Percentiles rank a stretch among this genome's conserved stretches.
These are phyloP conservation scores for Camelus bactrianus DNA, from an alignment of 2,113 vertebrate genomes.

Conservation along the genomic window DNA sequence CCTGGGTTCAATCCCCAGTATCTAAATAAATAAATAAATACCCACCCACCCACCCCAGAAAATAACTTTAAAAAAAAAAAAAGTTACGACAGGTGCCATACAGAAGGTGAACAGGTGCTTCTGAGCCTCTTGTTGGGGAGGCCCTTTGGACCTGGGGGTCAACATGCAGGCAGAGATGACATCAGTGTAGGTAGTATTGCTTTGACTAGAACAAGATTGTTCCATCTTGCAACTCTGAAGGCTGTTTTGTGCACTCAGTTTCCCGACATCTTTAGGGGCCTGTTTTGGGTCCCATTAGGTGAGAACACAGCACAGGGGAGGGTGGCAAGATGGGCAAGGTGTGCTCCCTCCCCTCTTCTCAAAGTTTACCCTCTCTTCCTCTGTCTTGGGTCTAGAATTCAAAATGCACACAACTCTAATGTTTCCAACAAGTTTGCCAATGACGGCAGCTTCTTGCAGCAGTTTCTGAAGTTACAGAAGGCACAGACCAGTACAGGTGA, in stretches of 20 bases:
- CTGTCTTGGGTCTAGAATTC: conserved; percentile 80
- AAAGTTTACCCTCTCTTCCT: not conserved
- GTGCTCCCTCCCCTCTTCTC: not conserved
- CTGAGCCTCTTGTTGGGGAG: not conserved
- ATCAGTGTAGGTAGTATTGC: not conserved
- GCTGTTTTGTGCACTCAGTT: not conserved
- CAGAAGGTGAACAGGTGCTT: not conserved
- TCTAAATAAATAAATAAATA: too few relatives aligned
- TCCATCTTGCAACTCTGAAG: not conserved
- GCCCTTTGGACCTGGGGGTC: not conserved
- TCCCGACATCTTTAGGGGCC: not conserved
- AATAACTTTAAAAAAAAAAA: too few relatives aligned
- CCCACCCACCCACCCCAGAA: too few relatives aligned
- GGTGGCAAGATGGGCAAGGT: too few relatives aligned
- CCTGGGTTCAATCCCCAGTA: too few relatives aligned
- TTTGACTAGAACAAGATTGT: not conserved
- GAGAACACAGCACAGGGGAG: not conserved
- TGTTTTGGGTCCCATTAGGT: not conserved
- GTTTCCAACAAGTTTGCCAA: conserved; percentile 96
- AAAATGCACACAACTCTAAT: conserved; percentile 82
- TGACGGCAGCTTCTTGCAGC: conserved; percentile 97
- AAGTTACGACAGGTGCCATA: not conserved
- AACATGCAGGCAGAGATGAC: not conserved
- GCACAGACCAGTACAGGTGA: conserved; percentile 88
- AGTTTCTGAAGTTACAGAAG: conserved; percentile 97